These are phyloP conservation scores for Premnoplex brunnescens DNA, from an alignment of 2,797 vertebrate species.

Conservation along the genomic window DNA sequence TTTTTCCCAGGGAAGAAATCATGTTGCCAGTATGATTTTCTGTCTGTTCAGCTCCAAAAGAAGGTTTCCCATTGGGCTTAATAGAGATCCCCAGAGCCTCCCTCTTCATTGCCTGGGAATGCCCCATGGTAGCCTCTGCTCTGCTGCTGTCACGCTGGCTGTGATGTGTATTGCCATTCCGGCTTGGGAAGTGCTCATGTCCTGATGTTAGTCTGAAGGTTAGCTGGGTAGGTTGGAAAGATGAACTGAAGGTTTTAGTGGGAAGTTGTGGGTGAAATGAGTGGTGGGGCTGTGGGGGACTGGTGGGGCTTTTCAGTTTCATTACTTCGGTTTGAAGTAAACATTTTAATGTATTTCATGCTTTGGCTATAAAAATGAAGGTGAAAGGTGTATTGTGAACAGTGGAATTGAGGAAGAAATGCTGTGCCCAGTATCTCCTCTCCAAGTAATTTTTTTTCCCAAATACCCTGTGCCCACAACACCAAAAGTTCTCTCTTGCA, in stretches of 20 bases:
- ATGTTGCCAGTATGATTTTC: neutral
- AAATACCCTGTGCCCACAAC: neutral
- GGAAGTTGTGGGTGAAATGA: neutral
- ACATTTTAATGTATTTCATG: neutral
- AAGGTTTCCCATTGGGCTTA: neutral
- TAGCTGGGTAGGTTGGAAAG: neutral
- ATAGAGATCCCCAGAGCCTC: neutral
- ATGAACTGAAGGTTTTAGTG: neutral
- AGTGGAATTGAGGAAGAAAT: neutral
- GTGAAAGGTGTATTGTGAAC: neutral
- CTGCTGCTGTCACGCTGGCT: neutral
- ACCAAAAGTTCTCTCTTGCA: neutral
- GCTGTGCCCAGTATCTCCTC: neutral
- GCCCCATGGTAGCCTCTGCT: neutral
- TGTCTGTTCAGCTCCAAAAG: neutral
- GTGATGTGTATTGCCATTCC: neutral
- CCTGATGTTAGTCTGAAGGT: neutral
- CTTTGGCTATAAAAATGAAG: neutral
- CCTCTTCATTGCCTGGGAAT: neutral
- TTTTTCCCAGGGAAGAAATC: neutral
- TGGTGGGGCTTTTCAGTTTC: neutral
- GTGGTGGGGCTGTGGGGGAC: neutral
- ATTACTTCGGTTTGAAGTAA: neutral
- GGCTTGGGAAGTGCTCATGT: neutral
- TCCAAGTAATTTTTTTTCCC: neutral